These are phyloP conservation scores for Cataglyphis altisquamis DNA, from an alignment of 2,888 invertebrate species.

Conservation along the genomic window DNA sequence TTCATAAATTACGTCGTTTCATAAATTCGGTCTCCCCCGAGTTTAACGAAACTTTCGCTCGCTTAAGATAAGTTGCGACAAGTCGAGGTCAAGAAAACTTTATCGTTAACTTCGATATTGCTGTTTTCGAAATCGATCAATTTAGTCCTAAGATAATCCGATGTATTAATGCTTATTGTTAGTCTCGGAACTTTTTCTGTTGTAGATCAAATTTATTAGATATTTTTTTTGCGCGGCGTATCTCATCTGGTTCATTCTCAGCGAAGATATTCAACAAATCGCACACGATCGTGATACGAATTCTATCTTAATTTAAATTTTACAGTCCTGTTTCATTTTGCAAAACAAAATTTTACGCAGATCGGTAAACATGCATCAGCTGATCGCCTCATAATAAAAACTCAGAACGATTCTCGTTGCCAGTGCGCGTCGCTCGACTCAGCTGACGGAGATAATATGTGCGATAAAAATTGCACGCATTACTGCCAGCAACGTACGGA, in stretches of 20 bases:
- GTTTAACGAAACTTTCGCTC: conserved; percentile 47
- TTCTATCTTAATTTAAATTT: neutral
- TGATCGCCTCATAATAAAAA: neutral
- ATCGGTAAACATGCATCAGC: neutral
- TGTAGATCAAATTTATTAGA: neutral
- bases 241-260: neutral
- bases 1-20: conserved; percentile 63
- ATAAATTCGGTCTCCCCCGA: conserved; percentile 54
- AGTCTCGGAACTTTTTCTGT: neutral
- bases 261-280: neutral
- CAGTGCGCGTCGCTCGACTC: neutral
- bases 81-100: conserved; percentile 35
- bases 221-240: neutral
- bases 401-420: neutral
- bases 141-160: neutral
- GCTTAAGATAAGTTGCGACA: conserved; percentile 1
- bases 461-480: neutral
- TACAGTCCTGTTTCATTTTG: neutral
- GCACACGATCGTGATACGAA: neutral
- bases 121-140: conserved; percentile 36
- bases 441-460: neutral
- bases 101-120: conserved; percentile 24
- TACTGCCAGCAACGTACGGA: neutral
- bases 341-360: conserved; percentile 4
- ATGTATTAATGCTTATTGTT: neutral